These are phyloP conservation scores for Butorides virescens DNA, from an alignment of 2,113 vertebrate genomes.

Conservation along the genomic window DNA sequence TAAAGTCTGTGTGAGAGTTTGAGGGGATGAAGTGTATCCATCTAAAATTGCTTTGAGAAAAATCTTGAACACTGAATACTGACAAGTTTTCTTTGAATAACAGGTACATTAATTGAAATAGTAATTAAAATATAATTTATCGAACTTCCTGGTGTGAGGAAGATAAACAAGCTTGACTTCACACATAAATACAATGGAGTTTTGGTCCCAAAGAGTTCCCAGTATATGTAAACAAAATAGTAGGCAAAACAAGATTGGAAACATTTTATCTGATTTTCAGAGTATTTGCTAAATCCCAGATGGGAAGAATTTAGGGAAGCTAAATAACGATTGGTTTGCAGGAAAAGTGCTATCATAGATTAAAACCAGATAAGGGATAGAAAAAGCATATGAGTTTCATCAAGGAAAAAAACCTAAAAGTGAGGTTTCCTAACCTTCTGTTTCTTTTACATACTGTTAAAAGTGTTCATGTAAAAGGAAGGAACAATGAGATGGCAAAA, in stretches of 20 bases:
- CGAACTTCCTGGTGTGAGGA: background rate
- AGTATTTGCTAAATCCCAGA: background rate
- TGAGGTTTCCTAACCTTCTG: rapidly evolving
- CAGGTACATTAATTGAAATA: background rate
- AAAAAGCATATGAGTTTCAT: background rate
- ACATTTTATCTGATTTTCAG: background rate
- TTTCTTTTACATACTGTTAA: background rate
- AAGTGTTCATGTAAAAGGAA: background rate
- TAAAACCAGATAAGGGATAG: background rate
- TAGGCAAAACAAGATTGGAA: background rate
- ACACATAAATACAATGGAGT: rapidly evolving
- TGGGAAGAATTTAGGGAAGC: background rate
- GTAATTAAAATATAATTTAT: background rate
- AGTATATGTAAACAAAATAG: background rate
- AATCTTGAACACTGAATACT: background rate
- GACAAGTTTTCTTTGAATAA: background rate
- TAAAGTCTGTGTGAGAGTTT: background rate
- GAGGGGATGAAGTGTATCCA: background rate
- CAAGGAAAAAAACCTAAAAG: background rate
- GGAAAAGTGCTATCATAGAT: background rate
- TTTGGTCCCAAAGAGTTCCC: background rate
- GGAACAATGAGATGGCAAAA: background rate
- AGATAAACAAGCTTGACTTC: background rate
- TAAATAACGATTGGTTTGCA: background rate
- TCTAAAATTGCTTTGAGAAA: background rate